Evolutionary conservation across 2,113 vertebrate genomes (phyloP), one percentile per base, ranked within the genome.

Genomic region (Rhinopomastus cyanomelas): DNA sequence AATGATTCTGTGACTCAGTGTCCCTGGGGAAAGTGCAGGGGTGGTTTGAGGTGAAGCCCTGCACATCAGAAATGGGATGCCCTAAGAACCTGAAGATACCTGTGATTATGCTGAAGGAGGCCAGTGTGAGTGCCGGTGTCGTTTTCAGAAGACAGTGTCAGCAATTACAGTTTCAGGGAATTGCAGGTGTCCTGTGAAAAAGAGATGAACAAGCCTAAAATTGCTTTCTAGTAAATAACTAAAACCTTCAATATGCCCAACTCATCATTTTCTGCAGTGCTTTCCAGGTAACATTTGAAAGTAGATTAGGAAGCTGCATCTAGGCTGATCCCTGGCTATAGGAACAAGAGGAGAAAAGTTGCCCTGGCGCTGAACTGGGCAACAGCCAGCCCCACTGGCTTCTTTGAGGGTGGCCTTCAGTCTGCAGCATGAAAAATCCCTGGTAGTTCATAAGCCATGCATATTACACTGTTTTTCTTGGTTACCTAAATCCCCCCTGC

Each of bases 401-500:
- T 51, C 52, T 65, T 27, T 6, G 6, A 5, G 5, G 4, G 3
- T 51, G 44, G 21, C 51, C 53, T 84, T 88, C 49, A 42, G 46
- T 16, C 27, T 48, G 61, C 11, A 69, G 61, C 9, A 6, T 25
- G 55, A 94, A 93, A 96, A 94, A 85, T 75, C 91, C 92, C 71
- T 79, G 84, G 87, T 94, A 37, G 57, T 92, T 94, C 88, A 92
- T 90, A 76, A 74, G 60, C 18, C 1, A 2, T 8, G 30, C 1
- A 2, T 25, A 9, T 88, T 53, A 57, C 0, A 0, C 49, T 71
- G 39, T 48, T 66, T 71, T 80, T 72, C 73, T 72, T 75, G 46
- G 76, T 78, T 88, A 78, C 66, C 61, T 94, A 61, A 94, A 95
- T 87, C 85, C 21, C 88, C 86, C 48, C 44, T 19, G 60, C 13